A percentile compares a stretch with the other conserved stretches of the same genome.
These are phyloP conservation scores for Aythya baeri DNA, from an alignment of 2,113 vertebrate species.

Conservation along the genomic window DNA sequence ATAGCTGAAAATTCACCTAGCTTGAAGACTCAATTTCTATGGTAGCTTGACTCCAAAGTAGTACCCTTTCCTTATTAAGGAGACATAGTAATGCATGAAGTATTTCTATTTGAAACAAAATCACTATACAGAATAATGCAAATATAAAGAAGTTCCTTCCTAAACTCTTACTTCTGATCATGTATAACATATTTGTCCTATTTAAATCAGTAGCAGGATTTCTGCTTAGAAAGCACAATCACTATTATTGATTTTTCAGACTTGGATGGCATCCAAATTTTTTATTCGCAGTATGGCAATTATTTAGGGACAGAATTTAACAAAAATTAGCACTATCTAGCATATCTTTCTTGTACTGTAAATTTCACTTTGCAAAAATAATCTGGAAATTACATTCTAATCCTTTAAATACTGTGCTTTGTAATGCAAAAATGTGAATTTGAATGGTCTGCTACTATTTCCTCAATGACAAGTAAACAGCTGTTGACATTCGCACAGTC, in stretches of 20 bases:
- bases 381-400: constrained; percentile 7
- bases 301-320: neutral
- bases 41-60: neutral
- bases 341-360: neutral
- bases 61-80: neutral
- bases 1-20: neutral
- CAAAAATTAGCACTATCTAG: neutral
- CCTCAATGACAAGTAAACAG: neutral
- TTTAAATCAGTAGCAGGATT: neutral
- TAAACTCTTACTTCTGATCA: neutral
- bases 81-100: neutral
- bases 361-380: neutral
- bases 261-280: neutral
- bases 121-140: neutral
- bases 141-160: neutral
- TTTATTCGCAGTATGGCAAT: neutral
- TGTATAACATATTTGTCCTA: neutral
- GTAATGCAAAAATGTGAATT: constrained; percentile 11
- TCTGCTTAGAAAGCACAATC: neutral
- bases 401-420: constrained; percentile 21
- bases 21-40: neutral
- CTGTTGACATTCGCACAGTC: neutral
- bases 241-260: neutral
- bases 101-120: neutral
- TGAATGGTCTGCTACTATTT: neutral